Percentiles rank a stretch among this genome's conserved stretches.
Conservation (phyloP, 2,113 vertebrate species). For the Hippocampus zosterae region DNA sequence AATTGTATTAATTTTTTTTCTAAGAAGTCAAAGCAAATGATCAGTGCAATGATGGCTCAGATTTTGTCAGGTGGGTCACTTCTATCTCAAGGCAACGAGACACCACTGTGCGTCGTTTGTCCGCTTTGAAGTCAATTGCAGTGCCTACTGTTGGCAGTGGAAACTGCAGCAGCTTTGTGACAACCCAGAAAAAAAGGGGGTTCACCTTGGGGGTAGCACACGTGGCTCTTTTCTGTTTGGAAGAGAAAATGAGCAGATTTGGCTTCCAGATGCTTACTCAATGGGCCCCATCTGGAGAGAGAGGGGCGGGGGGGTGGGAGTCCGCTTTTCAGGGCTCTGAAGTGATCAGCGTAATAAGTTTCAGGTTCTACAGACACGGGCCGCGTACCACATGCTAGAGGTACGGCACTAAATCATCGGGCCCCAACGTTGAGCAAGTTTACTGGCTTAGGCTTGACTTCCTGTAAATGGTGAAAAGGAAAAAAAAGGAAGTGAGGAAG, state of each 20-base stretch:
- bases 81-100: too few species aligned
- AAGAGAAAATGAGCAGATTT: conserved; percentile 53
- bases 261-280: conserved; percentile 62
- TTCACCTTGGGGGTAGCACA: conserved; percentile 67
- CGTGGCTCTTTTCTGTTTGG: conserved; percentile 48
- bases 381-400: conserved; percentile 47
- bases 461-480: conserved; percentile 46
- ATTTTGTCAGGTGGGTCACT: too few species aligned
- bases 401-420: conserved; percentile 58
- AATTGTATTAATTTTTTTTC: too few species aligned
- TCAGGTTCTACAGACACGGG: conserved; percentile 64
- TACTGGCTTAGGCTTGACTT: conserved; percentile 54
- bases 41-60: too few species aligned
- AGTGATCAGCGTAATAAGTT: conserved; percentile 63
- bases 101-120: too few species aligned
- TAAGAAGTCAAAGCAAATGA: too few species aligned
- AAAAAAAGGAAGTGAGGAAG: conserved; percentile 8
- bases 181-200: conserved; percentile 25
- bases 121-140: conserved; percentile 1
- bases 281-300: conserved; percentile 64
- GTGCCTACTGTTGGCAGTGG: conserved; percentile 30
- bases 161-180: conserved; percentile 30
- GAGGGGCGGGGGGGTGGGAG: not conserved
- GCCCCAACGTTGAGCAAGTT: conserved; percentile 57
- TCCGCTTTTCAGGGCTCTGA: conserved; percentile 32